These are phyloP conservation scores for Rosalia funebris DNA, from an alignment of 2,888 invertebrate species.

Conservation along the genomic window DNA sequence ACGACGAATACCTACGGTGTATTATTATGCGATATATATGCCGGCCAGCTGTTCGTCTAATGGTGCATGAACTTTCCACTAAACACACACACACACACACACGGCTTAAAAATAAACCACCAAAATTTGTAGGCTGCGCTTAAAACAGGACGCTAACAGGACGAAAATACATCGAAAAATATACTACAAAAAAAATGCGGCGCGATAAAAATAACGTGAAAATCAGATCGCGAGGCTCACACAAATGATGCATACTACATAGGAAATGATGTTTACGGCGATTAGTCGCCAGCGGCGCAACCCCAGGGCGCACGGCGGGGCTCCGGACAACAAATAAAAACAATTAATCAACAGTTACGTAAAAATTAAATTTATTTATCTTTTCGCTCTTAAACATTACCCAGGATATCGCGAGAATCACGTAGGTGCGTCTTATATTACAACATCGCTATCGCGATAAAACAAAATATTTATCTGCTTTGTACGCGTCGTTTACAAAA, in stretches of 20 bases:
- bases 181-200: constrained; percentile 21
- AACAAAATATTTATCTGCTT: no score
- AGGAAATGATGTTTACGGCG: constrained; percentile 1
- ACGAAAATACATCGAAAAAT: constrained; percentile 30
- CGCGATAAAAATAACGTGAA: constrained; percentile 17
- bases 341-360: no score
- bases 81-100: constrained; percentile 10
- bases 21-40: neutral
- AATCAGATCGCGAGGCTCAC: neutral
- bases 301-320: neutral
- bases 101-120: constrained; percentile 27
- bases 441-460: no score
- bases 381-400: no score
- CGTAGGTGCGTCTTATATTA: no score
- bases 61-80: constrained; percentile 33
- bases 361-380: no score
- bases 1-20: constrained; percentile 8
- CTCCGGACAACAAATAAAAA: no score
- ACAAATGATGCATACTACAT: constrained; percentile 4
- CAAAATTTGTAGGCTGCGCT: constrained; percentile 28
- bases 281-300: constrained; percentile 3
- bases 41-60: constrained; percentile 13
- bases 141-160: constrained; percentile 25
- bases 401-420: no score
- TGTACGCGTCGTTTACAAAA: no score